These are phyloP conservation scores for Metacarcinus magister DNA, from an alignment of 2,888 invertebrate genomes.

Conservation along the genomic window DNA sequence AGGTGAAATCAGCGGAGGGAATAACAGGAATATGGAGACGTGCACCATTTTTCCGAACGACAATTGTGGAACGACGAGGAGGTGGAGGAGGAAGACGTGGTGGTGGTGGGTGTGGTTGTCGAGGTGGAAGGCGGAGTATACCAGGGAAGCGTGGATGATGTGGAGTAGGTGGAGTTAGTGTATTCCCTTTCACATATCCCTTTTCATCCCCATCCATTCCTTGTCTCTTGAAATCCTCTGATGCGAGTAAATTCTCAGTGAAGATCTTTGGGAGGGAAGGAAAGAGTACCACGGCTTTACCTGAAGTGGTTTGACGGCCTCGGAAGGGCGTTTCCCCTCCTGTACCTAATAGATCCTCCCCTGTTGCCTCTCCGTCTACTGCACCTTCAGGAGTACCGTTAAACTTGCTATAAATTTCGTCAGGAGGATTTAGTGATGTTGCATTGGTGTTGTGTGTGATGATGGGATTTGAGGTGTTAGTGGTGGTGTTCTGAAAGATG, in stretches of 20 bases:
- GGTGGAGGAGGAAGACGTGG: background rate
- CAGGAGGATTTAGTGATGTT: too few species aligned
- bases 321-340: background rate
- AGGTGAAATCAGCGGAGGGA: constrained; percentile 63
- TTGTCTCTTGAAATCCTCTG: background rate
- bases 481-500: background rate
- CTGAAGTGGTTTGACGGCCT: background rate
- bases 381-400: too few species aligned
- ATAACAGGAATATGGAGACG: constrained; percentile 51
- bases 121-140: too few species aligned
- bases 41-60: constrained; percentile 62
- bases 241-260: background rate
- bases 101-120: background rate
- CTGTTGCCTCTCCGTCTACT: too few species aligned
- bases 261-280: background rate
- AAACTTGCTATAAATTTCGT: too few species aligned
- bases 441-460: background rate
- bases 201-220: background rate
- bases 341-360: background rate
- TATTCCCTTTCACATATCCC: background rate
- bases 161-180: background rate
- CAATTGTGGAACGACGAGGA: constrained; percentile 54
- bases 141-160: background rate
- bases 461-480: background rate
- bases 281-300: background rate